Evolutionary conservation across 2,113 vertebrate species (phyloP).

Genomic region (Cyrtonyx montezumae): DNA sequence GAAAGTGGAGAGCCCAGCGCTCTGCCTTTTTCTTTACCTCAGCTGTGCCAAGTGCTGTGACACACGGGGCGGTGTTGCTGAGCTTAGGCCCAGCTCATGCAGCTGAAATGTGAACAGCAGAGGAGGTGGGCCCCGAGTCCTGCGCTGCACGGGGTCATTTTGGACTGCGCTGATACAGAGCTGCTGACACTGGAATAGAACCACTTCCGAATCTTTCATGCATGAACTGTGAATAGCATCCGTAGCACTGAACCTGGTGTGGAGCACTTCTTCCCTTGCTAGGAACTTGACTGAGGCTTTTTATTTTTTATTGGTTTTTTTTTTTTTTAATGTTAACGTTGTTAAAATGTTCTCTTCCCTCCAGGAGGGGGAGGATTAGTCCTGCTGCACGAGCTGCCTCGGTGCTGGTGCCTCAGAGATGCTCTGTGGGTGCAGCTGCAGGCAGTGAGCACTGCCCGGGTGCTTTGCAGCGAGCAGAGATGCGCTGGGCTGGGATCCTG

Average conservation of each 20-base stretch:
- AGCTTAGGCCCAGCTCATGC: accelerated
- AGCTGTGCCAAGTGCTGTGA: accelerated
- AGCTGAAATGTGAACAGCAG: not conserved
- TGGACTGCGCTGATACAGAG: accelerated
- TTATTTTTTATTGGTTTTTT: not conserved
- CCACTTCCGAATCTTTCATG: not conserved
- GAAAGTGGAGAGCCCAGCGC: accelerated
- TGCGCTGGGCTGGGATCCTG: not conserved
- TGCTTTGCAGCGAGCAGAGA: not conserved
- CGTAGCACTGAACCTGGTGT: not conserved
- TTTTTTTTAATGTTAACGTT: not conserved
- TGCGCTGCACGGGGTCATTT: accelerated
- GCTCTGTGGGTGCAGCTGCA: not conserved
- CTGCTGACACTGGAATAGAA: not conserved
- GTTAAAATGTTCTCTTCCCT: not conserved
- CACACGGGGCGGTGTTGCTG: accelerated
- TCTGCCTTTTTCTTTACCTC: not conserved
- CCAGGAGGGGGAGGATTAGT: not conserved
- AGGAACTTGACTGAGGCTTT: not conserved
- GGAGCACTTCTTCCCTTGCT: not conserved
- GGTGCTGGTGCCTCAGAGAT: accelerated
- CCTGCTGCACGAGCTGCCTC: not conserved
- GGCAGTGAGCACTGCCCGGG: accelerated
- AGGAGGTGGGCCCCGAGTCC: not conserved
- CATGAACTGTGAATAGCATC: not conserved